Evolutionary conservation across 2,888 invertebrate species (phyloP).

Genomic region (Apamea anceps): DNA sequence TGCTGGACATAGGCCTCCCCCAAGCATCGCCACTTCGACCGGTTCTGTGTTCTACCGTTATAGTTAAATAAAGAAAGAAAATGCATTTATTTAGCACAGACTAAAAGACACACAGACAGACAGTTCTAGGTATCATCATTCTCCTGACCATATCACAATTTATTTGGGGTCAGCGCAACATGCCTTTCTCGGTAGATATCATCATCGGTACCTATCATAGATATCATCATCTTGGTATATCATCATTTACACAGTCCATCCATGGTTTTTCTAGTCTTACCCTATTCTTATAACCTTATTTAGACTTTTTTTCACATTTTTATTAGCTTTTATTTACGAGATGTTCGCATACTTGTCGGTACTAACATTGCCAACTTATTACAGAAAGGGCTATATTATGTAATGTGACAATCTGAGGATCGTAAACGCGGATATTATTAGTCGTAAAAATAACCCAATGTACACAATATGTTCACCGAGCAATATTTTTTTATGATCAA

Average conservation of each 20-base stretch:
- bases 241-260: background rate
- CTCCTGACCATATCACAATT: background rate
- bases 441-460: constrained; percentile 56
- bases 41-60: too few relatives aligned
- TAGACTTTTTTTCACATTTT: background rate
- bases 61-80: too few relatives aligned
- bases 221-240: too few relatives aligned
- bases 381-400: constrained; percentile 35
- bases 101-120: too few relatives aligned
- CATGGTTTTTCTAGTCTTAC: background rate
- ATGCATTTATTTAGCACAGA: too few relatives aligned
- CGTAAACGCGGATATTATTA: constrained; percentile 59
- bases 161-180: background rate
- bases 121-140: background rate
- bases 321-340: constrained; percentile 16
- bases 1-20: background rate
- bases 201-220: too few relatives aligned
- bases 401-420: constrained; percentile 49
- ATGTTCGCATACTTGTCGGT: background rate
- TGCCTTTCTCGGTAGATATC: background rate
- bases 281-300: background rate
- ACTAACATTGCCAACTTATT: constrained; percentile 41
- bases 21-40: background rate
- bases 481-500: constrained; percentile 45
- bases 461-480: constrained; percentile 46